A percentile compares a stretch with the other conserved stretches of the same genome.
These are phyloP conservation scores for Chrysolina oricalcia DNA, from an alignment of 2,888 invertebrate genomes.

Conservation along the genomic window DNA sequence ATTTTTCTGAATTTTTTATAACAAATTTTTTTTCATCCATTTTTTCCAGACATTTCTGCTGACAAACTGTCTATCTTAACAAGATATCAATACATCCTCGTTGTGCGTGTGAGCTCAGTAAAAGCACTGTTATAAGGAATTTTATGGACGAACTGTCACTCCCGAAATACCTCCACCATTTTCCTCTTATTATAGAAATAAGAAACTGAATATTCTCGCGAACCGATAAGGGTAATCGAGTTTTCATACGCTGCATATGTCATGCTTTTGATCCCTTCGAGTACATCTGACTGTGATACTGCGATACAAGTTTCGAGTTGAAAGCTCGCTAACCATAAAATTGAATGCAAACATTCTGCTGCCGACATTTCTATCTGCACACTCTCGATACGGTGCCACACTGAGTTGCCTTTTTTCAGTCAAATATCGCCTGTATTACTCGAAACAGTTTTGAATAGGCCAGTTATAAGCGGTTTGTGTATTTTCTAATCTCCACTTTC, in stretches of 20 bases:
- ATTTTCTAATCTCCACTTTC: background rate
- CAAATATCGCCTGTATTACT: slow-evolving; percentile 11
- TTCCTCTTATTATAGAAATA: background rate
- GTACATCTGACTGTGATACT: slow-evolving; percentile 1
- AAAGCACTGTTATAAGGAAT: too few relatives aligned
- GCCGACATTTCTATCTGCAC: slow-evolving; percentile 31
- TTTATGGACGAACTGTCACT: background rate
- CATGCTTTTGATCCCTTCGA: background rate
- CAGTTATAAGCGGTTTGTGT: background rate
- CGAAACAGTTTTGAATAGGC: background rate
- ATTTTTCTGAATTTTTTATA: too few relatives aligned
- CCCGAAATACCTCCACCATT: background rate
- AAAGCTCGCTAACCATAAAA: slow-evolving; percentile 30
- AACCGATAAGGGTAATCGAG: slow-evolving; percentile 8
- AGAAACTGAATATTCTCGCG: background rate
- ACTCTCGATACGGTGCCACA: slow-evolving; percentile 19
- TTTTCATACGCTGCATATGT: slow-evolving; percentile 4
- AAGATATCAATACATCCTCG: too few relatives aligned
- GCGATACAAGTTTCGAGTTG: background rate
- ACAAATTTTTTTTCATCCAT: too few relatives aligned
- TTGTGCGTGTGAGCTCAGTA: too few relatives aligned
- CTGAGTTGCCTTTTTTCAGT: slow-evolving; percentile 24
- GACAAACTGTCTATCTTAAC: too few relatives aligned
- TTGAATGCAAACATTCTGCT: slow-evolving; percentile 32
- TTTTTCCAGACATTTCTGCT: too few relatives aligned